Evolutionary conservation across 1,140 invertebrate species (phyloP), one percentile per base, ranked within the genome.

Genomic region (Brachionus calyciflorus): DNA sequence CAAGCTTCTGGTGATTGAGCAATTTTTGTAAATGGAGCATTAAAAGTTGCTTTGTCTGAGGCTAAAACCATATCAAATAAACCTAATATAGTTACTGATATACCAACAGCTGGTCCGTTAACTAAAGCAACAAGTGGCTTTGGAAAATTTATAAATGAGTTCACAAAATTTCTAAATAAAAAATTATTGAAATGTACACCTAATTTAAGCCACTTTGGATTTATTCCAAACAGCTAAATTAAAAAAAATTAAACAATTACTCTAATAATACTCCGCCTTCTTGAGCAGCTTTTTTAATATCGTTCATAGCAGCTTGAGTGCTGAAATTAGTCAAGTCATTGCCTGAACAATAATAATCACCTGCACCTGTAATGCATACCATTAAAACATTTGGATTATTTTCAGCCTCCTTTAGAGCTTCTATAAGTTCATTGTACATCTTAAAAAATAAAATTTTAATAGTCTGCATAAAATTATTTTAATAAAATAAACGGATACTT

Each of bases 81-180:
- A 14, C 89, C 89, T 21, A 94, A 83, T 0, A 90, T 89, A 7
- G 94, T 96, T 0, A 90, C 90, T 55, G 90, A 90, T 79, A 98
- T 90, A 21, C 96, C 96, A 78, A 96, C 88, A 19, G 94, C 93
- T 53, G 92, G 93, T 37, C 94, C 95, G 88, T 98, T 95, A 0
- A 98, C 90, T 48, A 95, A 84, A 40, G 90, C 91, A 77, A 97
- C 88, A 46, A 98, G 81, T 17, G 94, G 87, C 84, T 98, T 98
- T 0, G 92, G 91, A 82, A 92, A 95, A 77, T 89, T 88, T 78
- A 98, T 93, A 79, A 95, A 90, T 1, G 90, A 85, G 78, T 88
- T 85, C 12, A 96, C 87, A 84, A 92, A 92, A 40, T 89, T 84
- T 65, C 88, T 89, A 78, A 51, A 86, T 85, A 79, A 77, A 28